Base-by-base conservation (phyloP, 1,140 invertebrate species). In the Penaeus vannamei region DNA sequence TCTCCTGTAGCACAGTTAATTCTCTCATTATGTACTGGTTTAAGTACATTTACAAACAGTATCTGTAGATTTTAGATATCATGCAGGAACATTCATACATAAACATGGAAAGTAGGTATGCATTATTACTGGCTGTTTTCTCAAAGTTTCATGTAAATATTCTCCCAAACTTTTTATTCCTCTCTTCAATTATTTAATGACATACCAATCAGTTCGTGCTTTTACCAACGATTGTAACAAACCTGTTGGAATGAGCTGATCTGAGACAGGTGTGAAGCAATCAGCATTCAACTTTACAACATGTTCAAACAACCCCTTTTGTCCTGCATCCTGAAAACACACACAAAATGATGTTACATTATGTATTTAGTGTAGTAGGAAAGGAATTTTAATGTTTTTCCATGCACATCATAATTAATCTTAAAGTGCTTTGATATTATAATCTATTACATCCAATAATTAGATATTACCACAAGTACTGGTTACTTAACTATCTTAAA, bases 201-300 rank as follows among this genome's bases (percentile, higher is more conserved):
- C 80, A 82, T 59, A 85, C 53, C 26, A 26, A 77, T 32, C 36
- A 91, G 86, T 86, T 81, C 59, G 26, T 53, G 36, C 32, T 66
- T 86, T 72, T 19, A 76, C 53, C 12, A 83, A 90, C 29, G 26
- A 46, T 72, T 36, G 17, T 84, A 32, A 61, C 81, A 91, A 91
- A 94, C 94, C 94, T 62, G 96, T 97, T 22, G 97, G 97, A 91
- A 98, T 97, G 10, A 94, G 95, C n/a, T 94, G 94, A 0, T 93
- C 91, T 91, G 97, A 95, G 0, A 96, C 95, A 84, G 96, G 96
- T 0, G 96, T 96, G 92, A 96, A 97, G 36, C 93, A 93, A 93
- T 97, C 95, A 46, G 97, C 96, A 92, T 96, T 96, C 1, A 98
- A 94, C 1, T 92, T 93, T 7, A 98, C 93, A 29, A 94, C 92